These are phyloP conservation scores for Callithrix jacchus DNA, from an alignment of 2,113 vertebrate genomes.

Conservation along the genomic window DNA sequence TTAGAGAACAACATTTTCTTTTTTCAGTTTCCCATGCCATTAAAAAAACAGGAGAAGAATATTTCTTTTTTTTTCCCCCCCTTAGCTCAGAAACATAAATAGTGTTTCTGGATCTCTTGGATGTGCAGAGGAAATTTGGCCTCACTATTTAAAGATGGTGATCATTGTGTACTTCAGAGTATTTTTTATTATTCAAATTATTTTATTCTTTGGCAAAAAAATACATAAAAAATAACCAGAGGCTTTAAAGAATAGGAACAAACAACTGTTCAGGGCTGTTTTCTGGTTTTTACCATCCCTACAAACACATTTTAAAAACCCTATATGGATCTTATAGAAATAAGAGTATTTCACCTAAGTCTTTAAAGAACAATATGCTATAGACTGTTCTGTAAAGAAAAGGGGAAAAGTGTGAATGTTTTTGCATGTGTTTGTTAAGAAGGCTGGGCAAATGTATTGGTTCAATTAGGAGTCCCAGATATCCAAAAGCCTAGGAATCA, in stretches of 20 bases:
- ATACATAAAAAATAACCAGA: not conserved
- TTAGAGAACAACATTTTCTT: not conserved
- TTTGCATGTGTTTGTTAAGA: not conserved
- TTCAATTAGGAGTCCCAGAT: not conserved
- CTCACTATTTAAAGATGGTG: not conserved
- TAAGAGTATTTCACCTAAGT: not conserved
- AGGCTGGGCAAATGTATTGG: not conserved
- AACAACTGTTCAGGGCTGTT: not conserved
- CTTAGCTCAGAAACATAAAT: not conserved
- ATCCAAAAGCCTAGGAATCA: not conserved
- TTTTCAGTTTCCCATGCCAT: not conserved
- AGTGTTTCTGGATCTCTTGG: not conserved
- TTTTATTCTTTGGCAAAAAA: slow-evolving; percentile 44
- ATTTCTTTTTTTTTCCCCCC: not conserved
- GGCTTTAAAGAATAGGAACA: not conserved
- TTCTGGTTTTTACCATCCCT: not conserved
- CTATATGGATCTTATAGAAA: not conserved
- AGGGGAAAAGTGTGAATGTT: not conserved
- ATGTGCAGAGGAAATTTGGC: not conserved
- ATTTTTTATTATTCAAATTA: slow-evolving; percentile 27
- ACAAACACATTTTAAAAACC: not conserved
- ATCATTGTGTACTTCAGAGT: not conserved
- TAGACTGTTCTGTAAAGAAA: not conserved
- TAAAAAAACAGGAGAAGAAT: not conserved
- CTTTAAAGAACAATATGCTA: not conserved